phyloP scores from a whole-genome alignment of 2,888 invertebrate species.

The Strigamia transsilvanica region DNA sequence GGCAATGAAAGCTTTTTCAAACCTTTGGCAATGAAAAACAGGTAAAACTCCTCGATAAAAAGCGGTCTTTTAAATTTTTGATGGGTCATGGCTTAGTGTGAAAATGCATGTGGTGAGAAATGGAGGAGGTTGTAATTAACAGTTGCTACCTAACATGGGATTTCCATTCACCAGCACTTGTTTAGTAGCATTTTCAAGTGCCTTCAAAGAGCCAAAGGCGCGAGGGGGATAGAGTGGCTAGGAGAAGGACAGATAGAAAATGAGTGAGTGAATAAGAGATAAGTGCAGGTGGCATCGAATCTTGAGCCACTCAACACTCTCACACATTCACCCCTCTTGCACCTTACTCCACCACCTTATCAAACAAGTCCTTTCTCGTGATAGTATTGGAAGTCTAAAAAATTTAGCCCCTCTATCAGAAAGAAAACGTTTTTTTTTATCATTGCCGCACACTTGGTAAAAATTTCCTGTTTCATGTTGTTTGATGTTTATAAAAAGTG shows the following conservation, averaged over 20 bases:
- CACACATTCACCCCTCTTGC: constrained; percentile 17
- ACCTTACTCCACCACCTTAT: constrained; percentile 9
- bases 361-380: not conserved
- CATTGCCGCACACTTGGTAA: too few species aligned
- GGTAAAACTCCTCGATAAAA: constrained; percentile 35
- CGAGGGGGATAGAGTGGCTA: not conserved
- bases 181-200: constrained; percentile 47
- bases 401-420: not conserved
- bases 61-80: constrained; percentile 31
- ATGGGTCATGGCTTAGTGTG: constrained; percentile 18
- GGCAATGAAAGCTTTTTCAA: constrained; percentile 39
- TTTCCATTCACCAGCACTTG: constrained; percentile 40
- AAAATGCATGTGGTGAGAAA: constrained; percentile 34
- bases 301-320: constrained; percentile 44
- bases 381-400: not conserved
- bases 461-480: too few species aligned
- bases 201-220: constrained; percentile 34
- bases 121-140: constrained; percentile 35
- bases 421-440: not conserved
- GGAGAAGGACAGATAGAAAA: constrained; percentile 24
- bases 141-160: constrained; percentile 40
- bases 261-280: constrained; percentile 38
- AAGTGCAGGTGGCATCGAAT: constrained; percentile 45
- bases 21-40: constrained; percentile 34
- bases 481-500: too few species aligned